Evolutionary conservation across 2,797 vertebrate genomes (phyloP).

Genomic region (Acipenser oxyrinchus): DNA sequence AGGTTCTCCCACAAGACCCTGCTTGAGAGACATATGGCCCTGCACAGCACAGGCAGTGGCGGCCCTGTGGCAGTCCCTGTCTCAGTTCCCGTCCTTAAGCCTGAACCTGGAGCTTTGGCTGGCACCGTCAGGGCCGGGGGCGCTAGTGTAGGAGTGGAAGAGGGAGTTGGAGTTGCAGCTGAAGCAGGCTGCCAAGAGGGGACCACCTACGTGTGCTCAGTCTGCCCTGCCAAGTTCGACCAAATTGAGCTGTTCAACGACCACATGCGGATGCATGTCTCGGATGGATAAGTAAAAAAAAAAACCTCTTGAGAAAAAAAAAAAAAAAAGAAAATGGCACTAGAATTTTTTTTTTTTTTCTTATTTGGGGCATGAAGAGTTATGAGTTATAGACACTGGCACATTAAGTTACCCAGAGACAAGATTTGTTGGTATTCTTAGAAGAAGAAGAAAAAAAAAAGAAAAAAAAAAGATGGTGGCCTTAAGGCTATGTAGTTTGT

Average conservation of each 20-base stretch:
- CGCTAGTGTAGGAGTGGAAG: constrained; percentile 45
- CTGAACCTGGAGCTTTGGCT: constrained; percentile 55
- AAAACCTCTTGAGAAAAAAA: constrained; percentile 9
- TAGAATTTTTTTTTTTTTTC: constrained; percentile 58
- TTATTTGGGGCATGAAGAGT: constrained; percentile 91
- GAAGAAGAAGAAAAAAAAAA: constrained; percentile 20
- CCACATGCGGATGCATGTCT: constrained; percentile 99
- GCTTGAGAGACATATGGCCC: constrained; percentile 96
- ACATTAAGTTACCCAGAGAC: constrained; percentile 99
- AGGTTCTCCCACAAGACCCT: constrained; percentile 99
- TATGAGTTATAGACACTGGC: constrained; percentile 99
- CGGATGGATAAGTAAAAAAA: constrained; percentile 93
- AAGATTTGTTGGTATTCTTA: constrained; percentile 78
- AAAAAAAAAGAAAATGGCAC: constrained; percentile 35
- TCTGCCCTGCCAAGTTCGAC: constrained; percentile 99
- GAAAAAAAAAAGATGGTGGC: constrained; percentile 83
- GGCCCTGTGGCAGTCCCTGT: constrained; percentile 54
- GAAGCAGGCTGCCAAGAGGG: constrained; percentile 91
- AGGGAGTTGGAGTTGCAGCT: constrained; percentile 62
- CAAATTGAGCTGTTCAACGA: constrained; percentile 99
- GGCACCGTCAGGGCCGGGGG: constrained; percentile 39
- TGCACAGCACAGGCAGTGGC: constrained; percentile 83
- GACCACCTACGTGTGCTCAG: constrained; percentile 98
- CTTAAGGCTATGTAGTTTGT: constrained; percentile 99
- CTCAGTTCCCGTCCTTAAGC: constrained; percentile 57